phyloP scores from a whole-genome alignment of 2,888 invertebrate genomes.

The Ligdia adustata region DNA sequence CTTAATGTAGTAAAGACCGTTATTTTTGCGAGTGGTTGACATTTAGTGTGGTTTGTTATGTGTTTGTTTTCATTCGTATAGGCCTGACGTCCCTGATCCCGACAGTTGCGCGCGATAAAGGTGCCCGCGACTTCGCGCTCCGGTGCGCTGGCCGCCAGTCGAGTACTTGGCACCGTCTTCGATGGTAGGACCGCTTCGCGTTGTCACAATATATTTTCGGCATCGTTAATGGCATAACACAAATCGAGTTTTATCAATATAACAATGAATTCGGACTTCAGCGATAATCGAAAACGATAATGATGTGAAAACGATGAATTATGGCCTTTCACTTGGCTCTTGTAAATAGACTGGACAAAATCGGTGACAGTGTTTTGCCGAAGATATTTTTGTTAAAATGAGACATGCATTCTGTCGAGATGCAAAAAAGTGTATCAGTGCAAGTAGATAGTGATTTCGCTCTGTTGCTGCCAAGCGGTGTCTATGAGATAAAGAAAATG shows the following conservation, averaged over 20 bases:
- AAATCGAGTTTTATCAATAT: conserved; percentile 50
- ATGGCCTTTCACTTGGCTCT: conserved; percentile 42
- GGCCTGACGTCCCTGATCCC: conserved; percentile 31
- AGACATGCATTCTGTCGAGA: conserved; percentile 83
- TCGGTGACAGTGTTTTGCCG: conserved; percentile 56
- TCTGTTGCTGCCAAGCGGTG: conserved; percentile 89
- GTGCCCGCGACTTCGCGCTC: conserved; percentile 34
- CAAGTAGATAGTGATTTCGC: conserved; percentile 94
- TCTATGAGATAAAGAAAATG: conserved; percentile 93
- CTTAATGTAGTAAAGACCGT: neutral
- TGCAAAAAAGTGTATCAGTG: conserved; percentile 91
- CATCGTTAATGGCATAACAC: conserved; percentile 53
- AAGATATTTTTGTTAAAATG: conserved; percentile 77
- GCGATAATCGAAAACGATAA: conserved; percentile 48
- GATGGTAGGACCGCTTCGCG: conserved; percentile 27
- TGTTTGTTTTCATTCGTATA: conserved; percentile 31
- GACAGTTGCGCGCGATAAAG: conserved; percentile 41
- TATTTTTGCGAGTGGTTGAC: neutral
- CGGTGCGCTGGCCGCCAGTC: conserved; percentile 34
- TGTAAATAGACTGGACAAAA: conserved; percentile 46
- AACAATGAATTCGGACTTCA: conserved; percentile 61
- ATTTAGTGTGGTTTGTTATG: conserved; percentile 13
- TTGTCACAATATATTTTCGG: conserved; percentile 53
- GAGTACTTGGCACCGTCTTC: conserved; percentile 40
- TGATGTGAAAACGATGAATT: conserved; percentile 49